Percentiles rank a stretch among this genome's conserved stretches.
Evolutionary conservation across 2,797 vertebrate species (phyloP).

Genomic region (Lutjanus argentimaculatus): DNA sequence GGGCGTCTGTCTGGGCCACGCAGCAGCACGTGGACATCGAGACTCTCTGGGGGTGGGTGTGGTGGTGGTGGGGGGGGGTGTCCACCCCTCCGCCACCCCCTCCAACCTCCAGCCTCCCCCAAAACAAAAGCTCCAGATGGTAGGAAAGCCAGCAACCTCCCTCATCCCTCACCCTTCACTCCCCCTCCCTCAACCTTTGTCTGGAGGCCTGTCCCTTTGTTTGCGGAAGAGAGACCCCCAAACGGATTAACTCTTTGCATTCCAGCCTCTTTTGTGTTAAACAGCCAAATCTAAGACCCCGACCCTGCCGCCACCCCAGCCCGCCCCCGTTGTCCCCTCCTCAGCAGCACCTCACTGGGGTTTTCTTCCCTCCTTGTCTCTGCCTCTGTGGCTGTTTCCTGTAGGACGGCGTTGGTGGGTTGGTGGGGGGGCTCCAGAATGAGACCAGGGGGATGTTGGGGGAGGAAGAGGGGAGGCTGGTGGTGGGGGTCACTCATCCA

Average conservation of each 20-base stretch:
- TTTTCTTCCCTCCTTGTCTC: constrained; percentile 61
- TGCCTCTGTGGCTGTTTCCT: constrained; percentile 77
- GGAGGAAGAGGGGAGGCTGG: constrained; percentile 47
- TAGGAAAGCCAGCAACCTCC: constrained; percentile 85
- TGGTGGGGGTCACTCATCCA: constrained; percentile 82
- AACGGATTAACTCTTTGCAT: constrained; percentile 90
- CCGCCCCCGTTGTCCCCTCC: constrained; percentile 59
- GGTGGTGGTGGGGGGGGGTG: constrained; percentile 47
- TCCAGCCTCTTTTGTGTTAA: constrained; percentile 89
- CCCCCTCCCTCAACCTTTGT: constrained; percentile 87
- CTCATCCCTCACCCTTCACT: constrained; percentile 74
- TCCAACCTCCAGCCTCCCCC: constrained; percentile 72
- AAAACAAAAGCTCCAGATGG: constrained; percentile 91
- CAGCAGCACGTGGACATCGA: constrained; percentile 81
- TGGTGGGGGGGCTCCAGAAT: constrained; percentile 50
- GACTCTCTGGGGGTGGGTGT: constrained; percentile 60
- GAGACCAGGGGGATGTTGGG: constrained; percentile 42
- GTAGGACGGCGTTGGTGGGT: constrained; percentile 59
- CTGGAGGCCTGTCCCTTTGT: constrained; percentile 88
- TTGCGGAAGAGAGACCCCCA: constrained; percentile 87
- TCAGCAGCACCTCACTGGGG: constrained; percentile 56
- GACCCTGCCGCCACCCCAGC: constrained; percentile 53
- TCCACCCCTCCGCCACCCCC: constrained; percentile 57
- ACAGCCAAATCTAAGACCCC: constrained; percentile 84
- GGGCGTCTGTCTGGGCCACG: constrained; percentile 80